phyloP scores from a whole-genome alignment of 1,140 invertebrate genomes.

The Zaprionus nigranus region DNA sequence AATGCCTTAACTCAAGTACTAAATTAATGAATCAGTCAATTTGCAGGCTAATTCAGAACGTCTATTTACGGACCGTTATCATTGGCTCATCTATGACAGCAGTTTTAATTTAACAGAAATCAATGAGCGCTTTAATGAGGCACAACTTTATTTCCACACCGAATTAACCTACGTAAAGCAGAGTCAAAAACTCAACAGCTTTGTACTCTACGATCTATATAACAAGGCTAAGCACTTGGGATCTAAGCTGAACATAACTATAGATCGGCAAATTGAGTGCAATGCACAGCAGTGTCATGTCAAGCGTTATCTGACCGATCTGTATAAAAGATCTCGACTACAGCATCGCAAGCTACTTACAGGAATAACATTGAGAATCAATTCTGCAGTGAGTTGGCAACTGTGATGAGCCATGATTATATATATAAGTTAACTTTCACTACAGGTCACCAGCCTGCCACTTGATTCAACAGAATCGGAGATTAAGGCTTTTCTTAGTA shows the following conservation, averaged over 20 bases:
- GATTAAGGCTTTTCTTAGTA: conserved; percentile 44
- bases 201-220: conserved; percentile 67
- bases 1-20: no score
- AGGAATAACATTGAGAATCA: conserved; percentile 57
- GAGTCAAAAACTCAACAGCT: not conserved
- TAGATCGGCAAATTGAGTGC: conserved; percentile 64
- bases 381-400: conserved; percentile 50
- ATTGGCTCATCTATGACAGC: conserved; percentile 70
- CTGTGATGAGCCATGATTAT: not conserved
- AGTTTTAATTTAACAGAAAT: conserved; percentile 24
- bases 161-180: conserved; percentile 59
- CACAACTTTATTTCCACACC: conserved; percentile 51
- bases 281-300: conserved; percentile 32
- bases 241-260: conserved; percentile 64
- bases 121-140: conserved; percentile 29
- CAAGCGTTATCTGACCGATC: conserved; percentile 58
- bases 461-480: conserved; percentile 20
- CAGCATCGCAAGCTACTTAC: conserved; percentile 65
- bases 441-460: conserved; percentile 50
- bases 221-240: conserved; percentile 74
- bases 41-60: conserved; percentile 42
- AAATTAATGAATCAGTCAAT: not conserved
- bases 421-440: not conserved
- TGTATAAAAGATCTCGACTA: conserved; percentile 48
- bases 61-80: conserved; percentile 52